Conservation (phyloP, 2,888 invertebrate genomes). For the Orthonychiurus folsomi region DNA sequence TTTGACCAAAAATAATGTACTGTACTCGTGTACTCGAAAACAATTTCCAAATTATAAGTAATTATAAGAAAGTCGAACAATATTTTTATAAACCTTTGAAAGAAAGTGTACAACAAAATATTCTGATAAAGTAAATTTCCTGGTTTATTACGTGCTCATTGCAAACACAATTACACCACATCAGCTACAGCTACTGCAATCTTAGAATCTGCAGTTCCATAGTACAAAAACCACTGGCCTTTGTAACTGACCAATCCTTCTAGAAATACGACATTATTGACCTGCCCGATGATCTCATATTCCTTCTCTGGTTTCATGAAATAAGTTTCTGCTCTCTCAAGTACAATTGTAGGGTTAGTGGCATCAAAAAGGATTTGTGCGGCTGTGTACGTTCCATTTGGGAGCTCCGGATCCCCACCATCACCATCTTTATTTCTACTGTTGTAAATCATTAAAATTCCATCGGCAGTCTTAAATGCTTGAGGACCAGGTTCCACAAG, state of each 20-base stretch:
- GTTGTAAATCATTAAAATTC: conserved; percentile 33
- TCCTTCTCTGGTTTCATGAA: conserved; percentile 34
- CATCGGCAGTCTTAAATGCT: conserved; percentile 25
- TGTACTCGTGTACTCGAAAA: too few relatives aligned
- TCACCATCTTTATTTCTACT: conserved; percentile 19
- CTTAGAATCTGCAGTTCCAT: conserved; percentile 37
- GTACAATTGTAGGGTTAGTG: conserved; percentile 16
- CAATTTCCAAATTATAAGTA: too few relatives aligned
- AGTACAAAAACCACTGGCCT: conserved; percentile 27
- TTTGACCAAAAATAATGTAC: too few relatives aligned
- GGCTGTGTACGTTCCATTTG: conserved; percentile 33
- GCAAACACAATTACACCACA: too few relatives aligned
- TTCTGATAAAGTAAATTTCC: too few relatives aligned
- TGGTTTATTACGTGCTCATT: too few relatives aligned
- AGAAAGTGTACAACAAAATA: too few relatives aligned
- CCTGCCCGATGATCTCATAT: conserved; percentile 33
- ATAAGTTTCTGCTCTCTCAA: conserved; percentile 21
- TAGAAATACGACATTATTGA: conserved; percentile 33
- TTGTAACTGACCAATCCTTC: conserved; percentile 33
- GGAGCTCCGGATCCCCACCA: conserved; percentile 31
- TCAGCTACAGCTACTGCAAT: conserved; percentile 29
- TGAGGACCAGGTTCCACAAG: conserved; percentile 36
- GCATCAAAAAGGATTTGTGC: conserved; percentile 27
- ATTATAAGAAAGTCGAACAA: too few relatives aligned
- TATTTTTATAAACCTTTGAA: too few relatives aligned